phyloP scores from a whole-genome alignment of 2,797 vertebrate species.

The Champsocephalus gunnari region DNA sequence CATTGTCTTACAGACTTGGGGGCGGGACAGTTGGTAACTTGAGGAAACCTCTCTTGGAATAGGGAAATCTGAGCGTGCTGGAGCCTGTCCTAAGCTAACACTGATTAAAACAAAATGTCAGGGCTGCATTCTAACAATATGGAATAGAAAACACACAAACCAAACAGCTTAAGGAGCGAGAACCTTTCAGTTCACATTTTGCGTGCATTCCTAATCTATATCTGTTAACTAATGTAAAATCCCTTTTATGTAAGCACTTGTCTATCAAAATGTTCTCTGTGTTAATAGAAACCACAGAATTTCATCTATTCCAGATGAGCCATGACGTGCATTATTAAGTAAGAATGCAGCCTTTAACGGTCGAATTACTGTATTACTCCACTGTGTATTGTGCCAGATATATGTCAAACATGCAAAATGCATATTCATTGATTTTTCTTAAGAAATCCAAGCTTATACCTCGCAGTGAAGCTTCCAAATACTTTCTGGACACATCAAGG shows the following conservation, averaged over 20 bases:
- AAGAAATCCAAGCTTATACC: background rate
- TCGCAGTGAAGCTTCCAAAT: no score
- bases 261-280: background rate
- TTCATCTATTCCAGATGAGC: slow-evolving; percentile 14
- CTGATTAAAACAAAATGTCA: slow-evolving; percentile 53
- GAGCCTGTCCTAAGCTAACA: slow-evolving; percentile 54
- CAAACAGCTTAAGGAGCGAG: background rate
- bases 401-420: slow-evolving; percentile 1
- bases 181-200: background rate
- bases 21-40: slow-evolving; percentile 22
- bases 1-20: slow-evolving; percentile 43
- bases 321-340: background rate
- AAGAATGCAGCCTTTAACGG: slow-evolving; percentile 3
- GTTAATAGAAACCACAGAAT: slow-evolving; percentile 4
- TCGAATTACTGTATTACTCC: background rate
- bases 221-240: background rate
- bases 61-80: slow-evolving; percentile 43
- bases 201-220: background rate
- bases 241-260: background rate
- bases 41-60: slow-evolving; percentile 21
- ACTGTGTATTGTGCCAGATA: background rate
- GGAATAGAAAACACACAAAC: no score
- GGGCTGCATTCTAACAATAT: background rate
- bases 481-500: background rate
- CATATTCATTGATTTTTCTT: slow-evolving; percentile 5